These are phyloP conservation scores for Marasmarcha lunaedactyla DNA, from an alignment of 2,888 invertebrate genomes.

Conservation along the genomic window DNA sequence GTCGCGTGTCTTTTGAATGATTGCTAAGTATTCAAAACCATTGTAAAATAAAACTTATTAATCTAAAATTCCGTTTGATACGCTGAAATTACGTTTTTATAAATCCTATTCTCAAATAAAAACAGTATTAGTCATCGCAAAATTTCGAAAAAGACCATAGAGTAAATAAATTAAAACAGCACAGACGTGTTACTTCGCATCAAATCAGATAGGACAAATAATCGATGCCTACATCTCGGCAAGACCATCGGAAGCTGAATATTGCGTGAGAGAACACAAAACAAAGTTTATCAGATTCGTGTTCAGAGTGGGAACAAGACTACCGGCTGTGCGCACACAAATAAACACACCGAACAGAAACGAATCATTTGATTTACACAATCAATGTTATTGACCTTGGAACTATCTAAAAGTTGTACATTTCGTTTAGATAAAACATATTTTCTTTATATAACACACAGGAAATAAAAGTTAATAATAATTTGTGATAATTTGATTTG, in stretches of 20 bases:
- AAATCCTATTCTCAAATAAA: too few relatives aligned
- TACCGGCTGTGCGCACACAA: conserved; percentile 28
- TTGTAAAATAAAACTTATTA: too few relatives aligned
- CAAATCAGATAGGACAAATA: conserved; percentile 2
- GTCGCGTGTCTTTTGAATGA: conserved; percentile 7
- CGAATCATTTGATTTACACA: conserved; percentile 26
- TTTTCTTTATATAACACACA: too few relatives aligned
- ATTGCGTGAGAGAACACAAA: conserved; percentile 33
- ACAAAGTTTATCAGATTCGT: conserved; percentile 40
- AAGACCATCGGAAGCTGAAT: conserved; percentile 19
- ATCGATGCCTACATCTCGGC: conserved; percentile 2
- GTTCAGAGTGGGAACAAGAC: conserved; percentile 37
- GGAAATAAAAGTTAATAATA: too few relatives aligned
- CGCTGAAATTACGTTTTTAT: too few relatives aligned
- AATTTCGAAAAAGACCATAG: not conserved
- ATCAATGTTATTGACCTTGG: conserved; percentile 13
- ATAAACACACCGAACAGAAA: conserved; percentile 29
- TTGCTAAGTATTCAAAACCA: too few relatives aligned
- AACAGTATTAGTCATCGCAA: too few relatives aligned
- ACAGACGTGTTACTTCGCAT: not conserved
- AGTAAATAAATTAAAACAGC: not conserved
- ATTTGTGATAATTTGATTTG: too few relatives aligned
- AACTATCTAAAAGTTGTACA: not conserved
- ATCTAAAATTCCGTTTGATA: too few relatives aligned
- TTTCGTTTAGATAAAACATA: too few relatives aligned